Percentiles rank a stretch among this genome's conserved stretches.
phyloP scores from a whole-genome alignment of 2,797 vertebrate genomes.

The Pterois miles region DNA sequence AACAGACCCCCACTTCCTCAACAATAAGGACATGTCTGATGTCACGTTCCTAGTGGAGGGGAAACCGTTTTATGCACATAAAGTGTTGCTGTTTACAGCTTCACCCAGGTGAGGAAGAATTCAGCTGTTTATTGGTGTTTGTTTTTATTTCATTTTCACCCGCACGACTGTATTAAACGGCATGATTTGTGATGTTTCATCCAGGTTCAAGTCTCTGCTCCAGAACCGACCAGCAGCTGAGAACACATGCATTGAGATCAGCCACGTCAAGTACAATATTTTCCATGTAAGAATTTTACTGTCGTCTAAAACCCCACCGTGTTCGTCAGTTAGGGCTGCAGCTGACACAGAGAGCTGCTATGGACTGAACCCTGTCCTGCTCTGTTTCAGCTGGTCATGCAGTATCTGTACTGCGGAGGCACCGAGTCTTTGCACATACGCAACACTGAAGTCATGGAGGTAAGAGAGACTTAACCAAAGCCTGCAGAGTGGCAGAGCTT shows the following conservation, averaged over 20 bases:
- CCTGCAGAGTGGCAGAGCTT: not conserved
- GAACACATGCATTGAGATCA: constrained; percentile 97
- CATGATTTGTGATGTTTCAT: not conserved
- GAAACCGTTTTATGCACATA: constrained; percentile 88
- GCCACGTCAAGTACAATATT: constrained; percentile 94
- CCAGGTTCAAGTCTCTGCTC: constrained; percentile 97
- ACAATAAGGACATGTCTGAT: constrained; percentile 88
- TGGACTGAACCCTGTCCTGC: not conserved
- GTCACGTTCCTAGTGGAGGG: constrained; percentile 88
- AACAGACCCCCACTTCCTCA: constrained; percentile 85
- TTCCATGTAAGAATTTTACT: constrained; percentile 67
- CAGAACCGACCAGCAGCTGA: constrained; percentile 94
- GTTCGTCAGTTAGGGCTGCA: too few relatives aligned
- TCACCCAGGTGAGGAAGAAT: constrained; percentile 75
- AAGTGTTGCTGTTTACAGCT: constrained; percentile 85
- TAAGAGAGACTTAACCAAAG: constrained; percentile 59
- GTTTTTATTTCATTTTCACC: not conserved
- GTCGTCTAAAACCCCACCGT: not conserved
- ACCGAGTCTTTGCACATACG: constrained; percentile 96
- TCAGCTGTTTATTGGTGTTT: rapidly evolving
- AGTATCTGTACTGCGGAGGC: constrained; percentile 97
- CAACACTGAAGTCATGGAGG: constrained; percentile 99
- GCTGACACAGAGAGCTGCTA: too few relatives aligned
- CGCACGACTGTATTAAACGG: not conserved
- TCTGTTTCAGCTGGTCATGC: constrained; percentile 95